Evolutionary conservation across 2,113 vertebrate genomes (phyloP), one percentile per base, ranked within the genome.

Genomic region (Rhabdornis inornatus): DNA sequence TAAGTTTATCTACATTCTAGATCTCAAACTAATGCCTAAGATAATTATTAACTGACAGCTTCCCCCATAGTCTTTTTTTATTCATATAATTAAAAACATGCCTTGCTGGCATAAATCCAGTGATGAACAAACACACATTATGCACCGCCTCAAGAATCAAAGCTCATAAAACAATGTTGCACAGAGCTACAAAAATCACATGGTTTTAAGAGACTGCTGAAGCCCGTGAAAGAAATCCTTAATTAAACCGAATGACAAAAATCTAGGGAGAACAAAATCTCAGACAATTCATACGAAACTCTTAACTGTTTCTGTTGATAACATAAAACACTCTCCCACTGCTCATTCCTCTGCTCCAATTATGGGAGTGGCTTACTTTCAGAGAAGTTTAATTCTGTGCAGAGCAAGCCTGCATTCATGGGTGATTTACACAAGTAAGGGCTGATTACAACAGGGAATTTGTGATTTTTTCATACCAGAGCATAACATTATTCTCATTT

Each of bases 31-130:
- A 89, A 95, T 93, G 90, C 93, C 74, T 95, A 92, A 92, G 96
- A 96, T 96, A 97, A 96, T 96, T 89, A 96, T 95, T 97, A 97
- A 92, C 87, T 92, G 93, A 94, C 94, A 90, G 94, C 88, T 96
- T 70, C 69, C 85, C 71, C 87, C 82, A 52, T 21, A 92, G 83
- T 49, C 79, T 74, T 90, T 96, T 95, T 95, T 88, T 83, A 94
- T 90, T 89, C 92, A 64, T 68, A 60, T 96, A 97, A 97, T 97
- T 97, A 95, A 96, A 97, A 97, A 94, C 94, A 96, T 93, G 95
- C 76, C 83, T 89, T 33, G 65, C 69, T 97, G 95, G 96, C 94
- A 90, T 50, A 81, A 81, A 70, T 81, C 95, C 94, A 95, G 85
- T 5, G 72, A 96, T 94, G 94, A 97, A 96, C 95, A 97, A 94